These are phyloP conservation scores for Pipistrellus nathusii DNA, from an alignment of 2,797 vertebrate species.

Conservation along the genomic window DNA sequence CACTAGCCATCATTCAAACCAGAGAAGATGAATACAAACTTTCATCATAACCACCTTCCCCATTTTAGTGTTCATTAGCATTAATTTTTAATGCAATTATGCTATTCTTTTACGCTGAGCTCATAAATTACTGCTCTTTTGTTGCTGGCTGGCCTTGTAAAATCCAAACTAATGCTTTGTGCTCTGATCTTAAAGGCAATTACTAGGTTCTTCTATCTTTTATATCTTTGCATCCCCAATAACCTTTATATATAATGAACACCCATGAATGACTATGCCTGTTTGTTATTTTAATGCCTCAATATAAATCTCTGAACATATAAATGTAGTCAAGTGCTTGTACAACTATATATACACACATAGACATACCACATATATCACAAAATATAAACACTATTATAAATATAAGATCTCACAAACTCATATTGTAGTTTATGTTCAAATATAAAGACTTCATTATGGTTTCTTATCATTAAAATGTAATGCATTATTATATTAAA, in stretches of 20 bases:
- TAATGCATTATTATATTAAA: conserved; percentile 41
- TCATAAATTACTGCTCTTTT: conserved; percentile 99
- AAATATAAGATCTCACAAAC: conserved; percentile 41
- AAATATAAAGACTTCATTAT: not conserved
- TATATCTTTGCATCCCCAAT: conserved; percentile 94
- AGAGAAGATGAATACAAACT: conserved; percentile 99
- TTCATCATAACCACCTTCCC: conserved; percentile 99
- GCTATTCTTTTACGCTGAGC: conserved; percentile 99
- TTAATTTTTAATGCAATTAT: conserved; percentile 99
- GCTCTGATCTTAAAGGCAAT: conserved; percentile 99
- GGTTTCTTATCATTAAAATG: conserved; percentile 63
- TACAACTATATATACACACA: not conserved
- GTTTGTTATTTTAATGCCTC: conserved; percentile 71
- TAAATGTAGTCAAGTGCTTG: conserved; percentile 59
- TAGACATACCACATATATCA: not conserved
- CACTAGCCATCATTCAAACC: conserved; percentile 99
- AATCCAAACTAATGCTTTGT: conserved; percentile 99
- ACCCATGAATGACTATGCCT: conserved; percentile 64
- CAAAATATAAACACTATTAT: conserved; percentile 51
- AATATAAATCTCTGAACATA: conserved; percentile 71
- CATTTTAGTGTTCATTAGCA: conserved; percentile 99
- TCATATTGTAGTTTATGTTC: not conserved
- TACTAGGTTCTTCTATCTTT: conserved; percentile 96
- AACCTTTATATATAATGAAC: conserved; percentile 88
- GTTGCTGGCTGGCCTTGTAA: conserved; percentile 99